Percentiles rank a stretch among this genome's conserved stretches.
These are phyloP conservation scores for Timandra comae DNA, from an alignment of 2,888 invertebrate species.

Conservation along the genomic window DNA sequence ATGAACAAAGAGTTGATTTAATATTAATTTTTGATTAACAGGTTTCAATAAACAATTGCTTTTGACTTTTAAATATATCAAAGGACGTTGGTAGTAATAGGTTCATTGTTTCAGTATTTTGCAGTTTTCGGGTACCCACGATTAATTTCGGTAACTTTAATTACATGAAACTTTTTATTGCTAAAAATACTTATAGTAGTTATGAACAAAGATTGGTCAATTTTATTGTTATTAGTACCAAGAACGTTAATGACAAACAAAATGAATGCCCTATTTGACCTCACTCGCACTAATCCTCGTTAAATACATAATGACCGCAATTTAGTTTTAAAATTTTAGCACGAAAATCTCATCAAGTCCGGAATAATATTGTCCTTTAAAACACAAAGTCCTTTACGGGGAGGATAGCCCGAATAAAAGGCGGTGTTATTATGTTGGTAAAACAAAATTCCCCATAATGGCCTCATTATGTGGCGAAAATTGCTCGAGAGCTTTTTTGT, in stretches of 20 bases:
- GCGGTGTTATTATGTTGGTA: slow-evolving; percentile 76
- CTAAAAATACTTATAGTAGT: too few species aligned
- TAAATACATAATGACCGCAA: slow-evolving; percentile 70
- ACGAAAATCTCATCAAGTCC: slow-evolving; percentile 71
- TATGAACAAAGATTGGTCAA: too few species aligned
- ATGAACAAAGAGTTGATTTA: too few species aligned
- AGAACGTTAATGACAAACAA: slow-evolving; percentile 6
- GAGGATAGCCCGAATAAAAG: slow-evolving; percentile 67
- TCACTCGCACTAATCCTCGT: slow-evolving; percentile 57
- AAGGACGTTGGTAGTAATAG: too few species aligned
- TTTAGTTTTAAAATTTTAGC: slow-evolving; percentile 71
- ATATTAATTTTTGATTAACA: too few species aligned
- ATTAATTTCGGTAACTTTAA: too few species aligned
- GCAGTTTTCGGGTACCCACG: too few species aligned
- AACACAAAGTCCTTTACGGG: slow-evolving; percentile 64
- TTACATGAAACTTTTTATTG: too few species aligned
- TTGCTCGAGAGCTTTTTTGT: slow-evolving; percentile 74
- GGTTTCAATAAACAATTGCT: too few species aligned
- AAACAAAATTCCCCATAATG: slow-evolving; percentile 76
- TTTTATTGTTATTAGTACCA: neutral
- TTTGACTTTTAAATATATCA: too few species aligned
- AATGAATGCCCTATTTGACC: slow-evolving; percentile 53
- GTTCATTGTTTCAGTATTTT: too few species aligned
- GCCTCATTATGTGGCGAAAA: slow-evolving; percentile 77
- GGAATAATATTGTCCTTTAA: slow-evolving; percentile 73